Percentiles rank a stretch among this genome's conserved stretches.
Evolutionary conservation across 2,113 vertebrate species (phyloP).

Genomic region (Macroglossus sobrinus): DNA sequence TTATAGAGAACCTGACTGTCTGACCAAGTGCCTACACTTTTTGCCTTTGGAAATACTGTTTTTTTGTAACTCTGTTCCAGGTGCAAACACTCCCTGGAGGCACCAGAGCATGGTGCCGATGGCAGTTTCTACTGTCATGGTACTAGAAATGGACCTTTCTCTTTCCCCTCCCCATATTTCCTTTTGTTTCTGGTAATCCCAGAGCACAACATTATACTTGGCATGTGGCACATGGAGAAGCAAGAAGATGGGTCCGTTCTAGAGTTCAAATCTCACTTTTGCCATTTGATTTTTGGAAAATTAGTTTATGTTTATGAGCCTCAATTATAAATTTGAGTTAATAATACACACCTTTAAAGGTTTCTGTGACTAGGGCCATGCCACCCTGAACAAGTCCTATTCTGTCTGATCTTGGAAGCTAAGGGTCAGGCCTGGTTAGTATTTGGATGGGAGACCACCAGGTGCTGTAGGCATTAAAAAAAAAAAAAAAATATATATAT

Average conservation of each 20-base stretch:
- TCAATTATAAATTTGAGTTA: not conserved
- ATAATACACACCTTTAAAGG: not conserved
- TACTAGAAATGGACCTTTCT: not conserved
- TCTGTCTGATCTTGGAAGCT: no score
- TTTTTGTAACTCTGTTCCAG: not conserved
- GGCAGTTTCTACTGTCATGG: not conserved
- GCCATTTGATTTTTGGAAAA: not conserved
- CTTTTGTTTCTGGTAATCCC: not conserved
- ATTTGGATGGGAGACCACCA: no score
- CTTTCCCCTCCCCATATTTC: not conserved
- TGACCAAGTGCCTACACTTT: not conserved
- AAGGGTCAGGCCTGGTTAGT: no score
- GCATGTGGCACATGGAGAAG: not conserved
- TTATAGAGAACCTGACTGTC: not conserved
- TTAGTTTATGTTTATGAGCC: not conserved
- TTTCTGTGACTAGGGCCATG: not conserved
- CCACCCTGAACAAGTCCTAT: no score
- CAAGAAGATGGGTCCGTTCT: not conserved
- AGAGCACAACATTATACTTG: not conserved
- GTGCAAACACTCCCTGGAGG: not conserved
- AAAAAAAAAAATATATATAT: no score
- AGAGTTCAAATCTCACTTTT: not conserved
- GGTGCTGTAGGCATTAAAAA: no score
- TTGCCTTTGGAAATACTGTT: not conserved
- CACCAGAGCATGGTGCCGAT: not conserved